phyloP scores from a whole-genome alignment of 2,113 vertebrate genomes.

The Hydrolagus affinis region DNA sequence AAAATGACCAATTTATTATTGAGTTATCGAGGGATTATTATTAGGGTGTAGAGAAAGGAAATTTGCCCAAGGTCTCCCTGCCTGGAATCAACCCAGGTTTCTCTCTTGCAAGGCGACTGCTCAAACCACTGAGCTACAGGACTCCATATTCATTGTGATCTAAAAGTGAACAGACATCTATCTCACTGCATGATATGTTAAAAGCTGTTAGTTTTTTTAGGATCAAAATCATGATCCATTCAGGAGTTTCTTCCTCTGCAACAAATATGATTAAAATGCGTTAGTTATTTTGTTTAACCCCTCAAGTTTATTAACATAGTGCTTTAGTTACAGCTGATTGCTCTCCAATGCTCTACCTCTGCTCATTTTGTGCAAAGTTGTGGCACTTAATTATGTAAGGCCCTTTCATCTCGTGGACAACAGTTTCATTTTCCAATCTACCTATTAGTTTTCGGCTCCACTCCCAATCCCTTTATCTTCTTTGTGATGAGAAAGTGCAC shows the following conservation, averaged over 20 bases:
- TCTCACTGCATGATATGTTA: not conserved
- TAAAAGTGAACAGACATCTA: not conserved
- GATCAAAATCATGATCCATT: not conserved
- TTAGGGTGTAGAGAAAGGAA: not conserved
- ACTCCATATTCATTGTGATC: not conserved
- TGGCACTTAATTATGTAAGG: constrained; percentile 21
- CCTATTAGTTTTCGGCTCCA: not conserved
- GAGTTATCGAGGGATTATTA: too few species aligned
- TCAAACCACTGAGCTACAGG: too few species aligned
- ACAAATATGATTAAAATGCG: not conserved
- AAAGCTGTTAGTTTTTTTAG: not conserved
- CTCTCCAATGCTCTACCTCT: not conserved
- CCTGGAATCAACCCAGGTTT: not conserved
- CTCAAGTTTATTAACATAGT: constrained; percentile 4
- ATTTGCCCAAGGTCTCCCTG: not conserved
- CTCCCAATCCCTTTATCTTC: not conserved
- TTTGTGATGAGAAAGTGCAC: not conserved
- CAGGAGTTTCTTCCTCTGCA: not conserved
- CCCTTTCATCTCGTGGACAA: not conserved
- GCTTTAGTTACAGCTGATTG: not conserved
- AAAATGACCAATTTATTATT: too few species aligned
- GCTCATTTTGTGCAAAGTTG: not conserved
- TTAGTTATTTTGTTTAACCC: constrained; percentile 1
- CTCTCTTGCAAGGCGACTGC: not conserved
- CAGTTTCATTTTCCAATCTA: constrained; percentile 21